These are phyloP conservation scores for Drosophila willistoni DNA, from an alignment of 1,140 invertebrate genomes.

Conservation along the genomic window DNA sequence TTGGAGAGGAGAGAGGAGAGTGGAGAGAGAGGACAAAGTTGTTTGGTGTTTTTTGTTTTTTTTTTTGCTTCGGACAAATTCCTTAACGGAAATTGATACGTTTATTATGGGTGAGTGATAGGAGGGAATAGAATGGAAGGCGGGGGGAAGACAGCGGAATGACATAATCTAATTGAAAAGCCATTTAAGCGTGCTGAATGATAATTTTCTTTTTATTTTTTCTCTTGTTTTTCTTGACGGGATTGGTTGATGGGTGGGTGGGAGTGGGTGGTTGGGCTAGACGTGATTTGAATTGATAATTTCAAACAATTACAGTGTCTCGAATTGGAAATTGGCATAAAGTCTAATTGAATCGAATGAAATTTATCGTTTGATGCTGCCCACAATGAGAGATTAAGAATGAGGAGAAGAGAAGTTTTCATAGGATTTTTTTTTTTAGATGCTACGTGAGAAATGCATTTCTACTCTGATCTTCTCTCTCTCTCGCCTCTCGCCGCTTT, in stretches of 20 bases:
- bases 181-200: constrained; percentile 79
- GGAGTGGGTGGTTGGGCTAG: neutral
- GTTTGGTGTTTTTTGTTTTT: constrained; percentile 12
- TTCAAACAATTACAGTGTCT: constrained; percentile 64
- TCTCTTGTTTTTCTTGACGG: constrained; percentile 1
- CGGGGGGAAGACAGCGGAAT: constrained; percentile 58
- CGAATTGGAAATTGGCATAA: constrained; percentile 17
- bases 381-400: constrained; percentile 13
- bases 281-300: constrained; percentile 81
- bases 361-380: constrained; percentile 45
- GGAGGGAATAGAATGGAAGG: constrained; percentile 4
- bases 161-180: constrained; percentile 82
- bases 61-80: constrained; percentile 53
- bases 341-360: constrained; percentile 64
- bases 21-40: neutral
- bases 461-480: neutral
- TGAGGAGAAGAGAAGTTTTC: neutral
- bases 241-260: neutral
- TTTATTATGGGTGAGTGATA: constrained; percentile 37
- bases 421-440: neutral
- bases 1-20: neutral
- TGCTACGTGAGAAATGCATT: constrained; percentile 6
- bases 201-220: constrained; percentile 63
- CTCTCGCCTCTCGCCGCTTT: neutral
- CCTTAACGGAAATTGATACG: constrained; percentile 77